Percentiles rank a stretch among this genome's conserved stretches.
phyloP scores from a whole-genome alignment of 2,797 vertebrate species.

The Peromyscus nudipes region DNA sequence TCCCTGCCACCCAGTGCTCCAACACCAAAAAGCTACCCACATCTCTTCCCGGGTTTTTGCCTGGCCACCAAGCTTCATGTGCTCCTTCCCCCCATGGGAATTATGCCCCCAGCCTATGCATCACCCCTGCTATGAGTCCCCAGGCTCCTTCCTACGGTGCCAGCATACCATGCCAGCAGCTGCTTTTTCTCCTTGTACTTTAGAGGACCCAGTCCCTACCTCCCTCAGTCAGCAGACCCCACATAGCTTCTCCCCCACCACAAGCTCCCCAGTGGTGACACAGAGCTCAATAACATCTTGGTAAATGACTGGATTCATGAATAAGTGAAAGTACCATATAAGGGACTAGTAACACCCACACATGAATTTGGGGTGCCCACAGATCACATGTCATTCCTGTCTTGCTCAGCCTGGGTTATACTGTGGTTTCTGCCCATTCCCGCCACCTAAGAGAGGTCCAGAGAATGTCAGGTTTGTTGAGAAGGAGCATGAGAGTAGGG shows the following conservation, averaged over 20 bases:
- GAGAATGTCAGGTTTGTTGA: not conserved
- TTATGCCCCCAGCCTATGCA: not conserved
- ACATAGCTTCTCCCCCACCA: not conserved
- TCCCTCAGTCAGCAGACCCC: no score
- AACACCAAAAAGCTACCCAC: no score
- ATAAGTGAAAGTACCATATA: not conserved
- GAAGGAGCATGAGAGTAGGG: not conserved
- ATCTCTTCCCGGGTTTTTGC: not conserved
- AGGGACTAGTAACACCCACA: not conserved
- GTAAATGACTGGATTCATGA: not conserved
- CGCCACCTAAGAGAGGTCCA: not conserved
- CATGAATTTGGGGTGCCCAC: not conserved
- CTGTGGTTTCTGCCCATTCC: not conserved
- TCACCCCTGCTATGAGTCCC: not conserved
- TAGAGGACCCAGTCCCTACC: not conserved
- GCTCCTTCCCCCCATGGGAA: not conserved
- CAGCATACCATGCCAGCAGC: no score
- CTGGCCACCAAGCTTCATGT: not conserved
- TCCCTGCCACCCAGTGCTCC: rapidly evolving
- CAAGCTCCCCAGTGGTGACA: not conserved
- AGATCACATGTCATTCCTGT: not conserved
- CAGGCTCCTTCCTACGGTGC: not conserved
- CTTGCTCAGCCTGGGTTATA: not conserved
- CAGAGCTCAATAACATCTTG: not conserved
- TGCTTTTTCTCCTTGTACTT: not conserved